Evolutionary conservation across 1,140 invertebrate species (phyloP).

Genomic region (Penaeus chinensis): DNA sequence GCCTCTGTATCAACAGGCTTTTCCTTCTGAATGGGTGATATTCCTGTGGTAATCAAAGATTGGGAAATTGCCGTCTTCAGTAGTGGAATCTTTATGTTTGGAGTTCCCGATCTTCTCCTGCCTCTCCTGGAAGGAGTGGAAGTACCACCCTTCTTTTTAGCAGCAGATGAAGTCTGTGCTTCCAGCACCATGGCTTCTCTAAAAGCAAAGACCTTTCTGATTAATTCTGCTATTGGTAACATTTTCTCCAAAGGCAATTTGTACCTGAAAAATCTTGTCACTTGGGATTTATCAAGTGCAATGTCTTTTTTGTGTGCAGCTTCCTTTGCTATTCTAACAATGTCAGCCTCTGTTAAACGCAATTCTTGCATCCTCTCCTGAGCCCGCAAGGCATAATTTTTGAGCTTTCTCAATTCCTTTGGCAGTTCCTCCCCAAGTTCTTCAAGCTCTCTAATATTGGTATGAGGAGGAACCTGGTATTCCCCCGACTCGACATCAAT

Average conservation of each 20-base stretch:
- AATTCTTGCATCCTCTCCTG: slow-evolving; percentile 34
- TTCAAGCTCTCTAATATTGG: slow-evolving; percentile 40
- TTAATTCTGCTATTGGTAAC: neutral
- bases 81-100: too few species aligned
- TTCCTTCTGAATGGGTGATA: too few species aligned
- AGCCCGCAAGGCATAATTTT: slow-evolving; percentile 14
- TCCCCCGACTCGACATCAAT: slow-evolving; percentile 30
- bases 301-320: neutral
- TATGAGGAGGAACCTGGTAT: slow-evolving; percentile 33
- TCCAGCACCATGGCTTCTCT: neutral
- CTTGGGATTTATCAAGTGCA: slow-evolving; percentile 6
- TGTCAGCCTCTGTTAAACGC: slow-evolving; percentile 26
- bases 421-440: slow-evolving; percentile 36
- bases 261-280: slow-evolving; percentile 28
- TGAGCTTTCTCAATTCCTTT: slow-evolving; percentile 1
- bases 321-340: slow-evolving; percentile 31
- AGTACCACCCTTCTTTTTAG: slow-evolving; percentile 2
- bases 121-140: too few species aligned
- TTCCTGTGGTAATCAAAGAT: too few species aligned
- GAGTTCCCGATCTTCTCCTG: too few species aligned
- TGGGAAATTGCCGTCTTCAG: too few species aligned
- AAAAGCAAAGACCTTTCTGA: slow-evolving; percentile 9
- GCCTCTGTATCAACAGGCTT: too few species aligned
- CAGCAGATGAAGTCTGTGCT: slow-evolving; percentile 5
- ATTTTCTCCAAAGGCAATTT: slow-evolving; percentile 33